A percentile compares a stretch with the other conserved stretches of the same genome.
These are phyloP conservation scores for Triplophysa dalaica DNA, from an alignment of 2,113 vertebrate species.

Conservation along the genomic window DNA sequence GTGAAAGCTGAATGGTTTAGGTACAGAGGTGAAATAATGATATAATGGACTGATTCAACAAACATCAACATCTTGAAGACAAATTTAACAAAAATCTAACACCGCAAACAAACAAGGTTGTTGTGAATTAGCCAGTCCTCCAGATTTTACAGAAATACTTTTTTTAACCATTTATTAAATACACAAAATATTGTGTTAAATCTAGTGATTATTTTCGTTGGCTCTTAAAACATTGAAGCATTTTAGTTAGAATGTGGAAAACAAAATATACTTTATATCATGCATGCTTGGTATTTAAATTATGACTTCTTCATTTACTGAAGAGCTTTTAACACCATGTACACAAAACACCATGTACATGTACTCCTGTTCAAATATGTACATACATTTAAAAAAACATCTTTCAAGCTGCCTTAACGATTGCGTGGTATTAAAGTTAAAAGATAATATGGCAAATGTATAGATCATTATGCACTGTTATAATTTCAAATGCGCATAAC, in stretches of 20 bases:
- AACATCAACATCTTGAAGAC: too few species aligned
- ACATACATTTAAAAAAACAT: not conserved
- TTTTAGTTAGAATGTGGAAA: not conserved
- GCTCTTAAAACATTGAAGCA: not conserved
- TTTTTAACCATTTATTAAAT: not conserved
- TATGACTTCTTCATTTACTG: not conserved
- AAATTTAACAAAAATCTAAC: too few species aligned
- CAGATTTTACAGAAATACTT: not conserved
- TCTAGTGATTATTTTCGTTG: too few species aligned
- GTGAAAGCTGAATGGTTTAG: too few species aligned
- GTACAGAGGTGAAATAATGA: too few species aligned
- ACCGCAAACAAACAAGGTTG: too few species aligned
- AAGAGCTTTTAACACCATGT: not conserved
- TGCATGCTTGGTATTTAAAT: not conserved
- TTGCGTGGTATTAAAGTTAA: not conserved
- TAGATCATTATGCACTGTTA: not conserved
- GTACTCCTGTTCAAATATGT: not conserved
- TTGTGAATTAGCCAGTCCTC: too few species aligned
- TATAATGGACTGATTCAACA: too few species aligned
- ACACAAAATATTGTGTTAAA: not conserved
- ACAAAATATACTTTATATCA: not conserved
- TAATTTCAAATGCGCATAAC: not conserved
- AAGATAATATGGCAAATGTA: not conserved
- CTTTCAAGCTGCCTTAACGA: slow-evolving; percentile 8
- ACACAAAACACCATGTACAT: not conserved